Base-by-base conservation (phyloP, 2,888 invertebrate species). In the Scrobipalpa costella region DNA sequence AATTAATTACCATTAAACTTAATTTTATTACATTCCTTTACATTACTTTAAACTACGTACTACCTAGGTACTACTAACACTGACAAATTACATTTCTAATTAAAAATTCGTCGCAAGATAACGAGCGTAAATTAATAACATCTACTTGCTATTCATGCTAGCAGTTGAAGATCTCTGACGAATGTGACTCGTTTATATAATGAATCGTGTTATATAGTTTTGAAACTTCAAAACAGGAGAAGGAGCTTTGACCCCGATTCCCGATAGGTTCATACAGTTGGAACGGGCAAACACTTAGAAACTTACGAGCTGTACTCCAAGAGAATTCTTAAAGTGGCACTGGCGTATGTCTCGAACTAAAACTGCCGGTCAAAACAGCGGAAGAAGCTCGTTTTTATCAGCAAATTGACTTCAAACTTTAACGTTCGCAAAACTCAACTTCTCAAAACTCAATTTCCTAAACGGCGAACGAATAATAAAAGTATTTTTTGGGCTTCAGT, bases 1-100 rank as follows among this genome's bases (percentile, higher is more conserved):
- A 74, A 79, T 70, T 69, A 71, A 71, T 70, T 69, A 70, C 69
- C 60, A 63, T 68, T 68, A 68, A 69, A 68, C 67, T 67, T 67
- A 69, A 71, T 69, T 72, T 71, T 70, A 71, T 70, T 68, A 67
- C 66, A 63, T 60, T 63, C 60, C 64, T 69, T 67, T 67, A 65
- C 64, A 66, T 65, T 68, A 61, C 57, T 40, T 55, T 52, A 34
- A 15, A 61, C 61, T 57, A 61, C 36, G 8, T 57, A 27, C 27
- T 27, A 27, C n/a, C n/a, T n/a, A n/a, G n/a, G n/a, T n/a, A n/a
- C 27, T 27, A 27, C 21, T 1, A 33, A 57, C 38, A 33, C 61
- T 27, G 52, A 57, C 13, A 57, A 57, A 57, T 57, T 38, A 38
- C 38, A 57, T 38, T 57, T 38, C 52, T 63, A 50, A 63, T 63